Percentiles rank a stretch among this genome's conserved stretches.
phyloP scores from a whole-genome alignment of 1,140 invertebrate genomes.

The Catajapyx aquilonaris region DNA sequence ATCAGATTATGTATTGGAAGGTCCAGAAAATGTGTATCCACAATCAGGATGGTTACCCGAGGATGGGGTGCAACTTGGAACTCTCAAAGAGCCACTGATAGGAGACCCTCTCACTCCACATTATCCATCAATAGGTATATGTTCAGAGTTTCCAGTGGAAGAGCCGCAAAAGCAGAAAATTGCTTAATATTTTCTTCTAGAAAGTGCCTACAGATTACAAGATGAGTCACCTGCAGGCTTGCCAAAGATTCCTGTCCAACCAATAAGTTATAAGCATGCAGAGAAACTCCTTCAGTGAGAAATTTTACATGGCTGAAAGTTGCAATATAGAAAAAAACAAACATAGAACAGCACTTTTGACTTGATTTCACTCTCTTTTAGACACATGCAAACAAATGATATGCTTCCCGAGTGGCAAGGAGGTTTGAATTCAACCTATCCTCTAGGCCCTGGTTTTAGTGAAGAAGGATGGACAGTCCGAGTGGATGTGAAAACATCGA shows the following conservation, averaged over 20 bases:
- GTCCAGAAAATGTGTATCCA: not conserved
- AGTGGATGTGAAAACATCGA: conserved; percentile 13
- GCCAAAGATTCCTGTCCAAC: not conserved
- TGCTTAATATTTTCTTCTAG: no score
- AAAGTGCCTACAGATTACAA: no score
- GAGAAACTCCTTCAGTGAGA: not conserved
- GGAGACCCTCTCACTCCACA: not conserved
- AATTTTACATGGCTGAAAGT: not conserved
- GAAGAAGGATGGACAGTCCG: conserved; percentile 9
- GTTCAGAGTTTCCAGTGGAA: not conserved
- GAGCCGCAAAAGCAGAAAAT: no score
- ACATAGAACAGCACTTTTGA: not conserved
- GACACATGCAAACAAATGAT: not conserved
- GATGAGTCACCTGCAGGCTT: not conserved
- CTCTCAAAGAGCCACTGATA: not conserved
- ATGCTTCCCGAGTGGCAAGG: conserved; percentile 19
- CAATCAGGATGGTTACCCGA: not conserved
- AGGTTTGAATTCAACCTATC: conserved; percentile 19
- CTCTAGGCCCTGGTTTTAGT: conserved; percentile 20
- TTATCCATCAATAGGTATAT: not conserved
- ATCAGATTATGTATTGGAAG: not conserved
- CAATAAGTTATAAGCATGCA: not conserved
- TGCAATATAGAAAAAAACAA: not conserved
- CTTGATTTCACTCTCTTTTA: not conserved
- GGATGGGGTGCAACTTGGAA: not conserved